A percentile compares a stretch with the other conserved stretches of the same genome.
These are phyloP conservation scores for Tetramorium parvispinum DNA, from an alignment of 1,140 invertebrate species.

Conservation along the genomic window DNA sequence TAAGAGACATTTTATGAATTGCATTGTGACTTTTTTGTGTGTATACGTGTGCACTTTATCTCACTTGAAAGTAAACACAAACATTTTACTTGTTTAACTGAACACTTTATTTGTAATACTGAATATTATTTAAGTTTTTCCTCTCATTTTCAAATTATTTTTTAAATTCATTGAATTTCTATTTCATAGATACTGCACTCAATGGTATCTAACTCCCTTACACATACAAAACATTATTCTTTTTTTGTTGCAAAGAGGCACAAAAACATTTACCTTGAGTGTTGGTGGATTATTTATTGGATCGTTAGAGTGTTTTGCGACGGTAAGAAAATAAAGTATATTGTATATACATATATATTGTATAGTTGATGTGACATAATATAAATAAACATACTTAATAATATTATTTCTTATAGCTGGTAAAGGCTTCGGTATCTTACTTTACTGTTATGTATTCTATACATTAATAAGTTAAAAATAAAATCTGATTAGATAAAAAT, in stretches of 20 bases:
- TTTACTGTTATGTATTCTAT: slow-evolving; percentile 12
- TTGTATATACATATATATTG: background rate
- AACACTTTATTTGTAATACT: background rate
- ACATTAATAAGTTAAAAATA: background rate
- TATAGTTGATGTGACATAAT: background rate
- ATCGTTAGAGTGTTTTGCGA: background rate
- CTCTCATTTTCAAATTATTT: background rate
- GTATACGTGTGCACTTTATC: background rate
- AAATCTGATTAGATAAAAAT: background rate
- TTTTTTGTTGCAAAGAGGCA: background rate
- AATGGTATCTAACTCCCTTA: background rate
- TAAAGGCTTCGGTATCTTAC: background rate
- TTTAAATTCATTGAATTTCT: too few relatives aligned
- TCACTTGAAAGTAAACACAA: background rate
- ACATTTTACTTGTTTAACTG: background rate
- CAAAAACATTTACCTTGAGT: background rate
- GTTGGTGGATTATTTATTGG: background rate
- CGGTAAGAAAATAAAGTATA: background rate
- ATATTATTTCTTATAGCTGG: background rate
- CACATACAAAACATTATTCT: background rate
- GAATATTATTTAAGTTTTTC: background rate
- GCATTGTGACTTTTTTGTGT: too few relatives aligned
- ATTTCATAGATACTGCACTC: background rate
- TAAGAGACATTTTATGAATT: background rate
- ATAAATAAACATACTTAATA: background rate